Evolutionary conservation across 2,113 vertebrate genomes (phyloP).

Genomic region (Spheniscus mendiculus): DNA sequence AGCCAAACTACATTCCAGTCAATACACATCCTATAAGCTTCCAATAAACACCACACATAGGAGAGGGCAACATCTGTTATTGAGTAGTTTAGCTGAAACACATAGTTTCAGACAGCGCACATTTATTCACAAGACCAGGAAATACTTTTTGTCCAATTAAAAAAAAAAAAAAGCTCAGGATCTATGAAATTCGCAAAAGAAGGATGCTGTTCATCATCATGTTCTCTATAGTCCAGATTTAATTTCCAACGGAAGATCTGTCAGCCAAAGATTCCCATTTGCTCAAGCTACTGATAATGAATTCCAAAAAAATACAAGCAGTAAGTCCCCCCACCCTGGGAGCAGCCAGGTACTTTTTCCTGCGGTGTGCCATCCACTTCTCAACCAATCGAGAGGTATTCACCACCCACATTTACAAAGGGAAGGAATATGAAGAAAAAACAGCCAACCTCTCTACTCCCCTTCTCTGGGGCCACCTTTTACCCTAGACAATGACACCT

Average conservation of each 20-base stretch:
- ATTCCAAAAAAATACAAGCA: neutral
- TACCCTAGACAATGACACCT: neutral
- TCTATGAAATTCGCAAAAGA: neutral
- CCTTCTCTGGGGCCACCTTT: neutral
- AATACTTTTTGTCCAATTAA: neutral
- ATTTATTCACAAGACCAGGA: neutral
- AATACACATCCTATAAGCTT: neutral
- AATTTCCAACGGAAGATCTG: neutral
- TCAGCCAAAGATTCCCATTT: neutral
- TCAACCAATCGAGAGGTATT: neutral
- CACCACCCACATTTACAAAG: neutral
- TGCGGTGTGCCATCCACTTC: neutral
- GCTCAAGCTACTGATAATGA: neutral
- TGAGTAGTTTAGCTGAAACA: neutral
- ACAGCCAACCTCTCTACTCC: neutral
- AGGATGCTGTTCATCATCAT: neutral
- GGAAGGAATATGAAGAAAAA: neutral
- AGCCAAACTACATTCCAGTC: neutral
- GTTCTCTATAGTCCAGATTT: neutral
- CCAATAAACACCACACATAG: neutral
- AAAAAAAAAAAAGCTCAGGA: neutral
- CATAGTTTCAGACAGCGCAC: neutral
- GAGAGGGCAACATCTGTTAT: neutral
- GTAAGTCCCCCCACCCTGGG: neutral
- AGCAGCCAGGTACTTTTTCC: neutral